phyloP scores from a whole-genome alignment of 1,140 invertebrate species.

The Drosophila varians region DNA sequence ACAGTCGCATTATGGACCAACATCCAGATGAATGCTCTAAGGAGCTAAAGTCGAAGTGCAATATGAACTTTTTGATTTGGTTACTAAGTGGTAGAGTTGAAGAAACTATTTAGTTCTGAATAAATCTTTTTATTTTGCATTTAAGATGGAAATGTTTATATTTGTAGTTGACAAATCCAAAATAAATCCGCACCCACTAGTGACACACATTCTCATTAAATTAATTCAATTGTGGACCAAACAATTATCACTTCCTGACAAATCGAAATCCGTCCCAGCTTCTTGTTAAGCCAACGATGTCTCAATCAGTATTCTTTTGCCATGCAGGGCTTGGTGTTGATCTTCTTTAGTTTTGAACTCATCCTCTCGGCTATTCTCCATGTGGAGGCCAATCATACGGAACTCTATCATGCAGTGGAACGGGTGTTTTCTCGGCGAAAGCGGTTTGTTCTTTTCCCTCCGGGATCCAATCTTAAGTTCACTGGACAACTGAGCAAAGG shows the following conservation, averaged over 20 bases:
- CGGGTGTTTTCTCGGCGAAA: slow-evolving; percentile 71
- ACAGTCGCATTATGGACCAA: slow-evolving; percentile 53
- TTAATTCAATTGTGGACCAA: slow-evolving; percentile 11
- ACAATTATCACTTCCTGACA: slow-evolving; percentile 15
- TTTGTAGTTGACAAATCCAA: background rate
- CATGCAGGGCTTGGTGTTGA: slow-evolving; percentile 46
- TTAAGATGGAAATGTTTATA: background rate
- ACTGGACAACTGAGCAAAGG: slow-evolving; percentile 62
- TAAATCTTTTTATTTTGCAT: background rate
- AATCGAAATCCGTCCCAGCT: background rate
- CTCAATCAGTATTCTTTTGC: slow-evolving; percentile 58
- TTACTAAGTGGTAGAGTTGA: slow-evolving; percentile 48
- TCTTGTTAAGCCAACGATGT: slow-evolving; percentile 4
- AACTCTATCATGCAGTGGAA: slow-evolving; percentile 56
- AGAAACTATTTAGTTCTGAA: slow-evolving; percentile 6
- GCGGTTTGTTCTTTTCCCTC: slow-evolving; percentile 69
- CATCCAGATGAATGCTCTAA: slow-evolving; percentile 49
- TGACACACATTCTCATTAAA: background rate
- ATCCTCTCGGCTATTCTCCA: background rate
- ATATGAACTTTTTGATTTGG: slow-evolving; percentile 67
- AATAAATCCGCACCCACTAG: background rate
- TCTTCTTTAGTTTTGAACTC: slow-evolving; percentile 22
- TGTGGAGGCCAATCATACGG: slow-evolving; percentile 24
- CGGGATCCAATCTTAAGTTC: slow-evolving; percentile 68
- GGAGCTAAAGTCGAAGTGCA: slow-evolving; percentile 53